Percentiles rank a stretch among this genome's conserved stretches.
phyloP scores from a whole-genome alignment of 2,113 vertebrate species.

The Cynopterus brachyotis region DNA sequence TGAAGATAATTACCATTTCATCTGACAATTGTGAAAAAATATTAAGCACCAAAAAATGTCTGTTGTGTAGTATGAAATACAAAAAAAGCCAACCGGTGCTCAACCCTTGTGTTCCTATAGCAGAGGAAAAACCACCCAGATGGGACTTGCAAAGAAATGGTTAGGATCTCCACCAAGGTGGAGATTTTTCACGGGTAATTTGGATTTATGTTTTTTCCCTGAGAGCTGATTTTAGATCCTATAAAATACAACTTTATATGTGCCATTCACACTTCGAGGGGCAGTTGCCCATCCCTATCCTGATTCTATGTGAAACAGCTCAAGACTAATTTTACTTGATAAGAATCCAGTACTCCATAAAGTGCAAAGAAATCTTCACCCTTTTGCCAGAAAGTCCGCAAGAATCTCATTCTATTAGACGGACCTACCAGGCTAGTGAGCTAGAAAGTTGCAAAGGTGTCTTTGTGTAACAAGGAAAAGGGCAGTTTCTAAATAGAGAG shows the following conservation, averaged over 20 bases:
- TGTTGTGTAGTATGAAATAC: not conserved
- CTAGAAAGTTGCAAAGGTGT: not conserved
- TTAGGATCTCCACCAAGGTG: not conserved
- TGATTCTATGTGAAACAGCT: not conserved
- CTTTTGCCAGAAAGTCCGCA: not conserved
- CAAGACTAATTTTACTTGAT: not conserved
- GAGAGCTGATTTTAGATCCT: not conserved
- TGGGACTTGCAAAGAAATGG: not conserved
- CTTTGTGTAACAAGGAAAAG: not conserved
- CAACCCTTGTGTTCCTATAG: not conserved
- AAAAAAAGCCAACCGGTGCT: not conserved
- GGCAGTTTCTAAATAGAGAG: not conserved
- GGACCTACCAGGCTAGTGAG: not conserved
- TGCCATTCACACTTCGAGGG: not conserved
- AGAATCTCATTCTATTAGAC: not conserved
- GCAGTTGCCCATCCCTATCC: not conserved
- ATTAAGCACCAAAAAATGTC: not conserved
- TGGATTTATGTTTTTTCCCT: not conserved
- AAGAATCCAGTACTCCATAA: not conserved
- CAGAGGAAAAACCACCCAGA: not conserved
- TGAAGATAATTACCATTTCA: not conserved
- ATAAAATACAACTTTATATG: not conserved
- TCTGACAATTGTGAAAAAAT: not conserved
- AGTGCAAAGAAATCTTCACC: not conserved
- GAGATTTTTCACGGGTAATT: not conserved